These are phyloP conservation scores for Carcharodon carcharias DNA, from an alignment of 2,797 vertebrate genomes.

Conservation along the genomic window DNA sequence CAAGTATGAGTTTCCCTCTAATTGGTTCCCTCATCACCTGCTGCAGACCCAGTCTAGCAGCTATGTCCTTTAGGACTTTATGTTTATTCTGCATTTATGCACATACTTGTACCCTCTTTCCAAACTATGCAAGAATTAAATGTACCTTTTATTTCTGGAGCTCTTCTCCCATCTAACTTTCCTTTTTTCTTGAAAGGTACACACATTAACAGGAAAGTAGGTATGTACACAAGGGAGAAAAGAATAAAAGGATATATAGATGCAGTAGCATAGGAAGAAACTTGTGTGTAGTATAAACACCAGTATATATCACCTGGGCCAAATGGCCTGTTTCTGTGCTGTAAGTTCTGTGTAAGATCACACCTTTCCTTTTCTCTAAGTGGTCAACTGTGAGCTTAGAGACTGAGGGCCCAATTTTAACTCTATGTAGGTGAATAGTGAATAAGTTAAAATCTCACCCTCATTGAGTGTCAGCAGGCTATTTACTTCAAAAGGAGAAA, in stretches of 20 bases:
- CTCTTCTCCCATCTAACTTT: not conserved
- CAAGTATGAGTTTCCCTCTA: too few relatives aligned
- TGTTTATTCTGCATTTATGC: not conserved
- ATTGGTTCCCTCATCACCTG: too few relatives aligned
- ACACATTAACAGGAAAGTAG: not conserved
- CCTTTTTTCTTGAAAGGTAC: not conserved
- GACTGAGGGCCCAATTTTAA: too few relatives aligned
- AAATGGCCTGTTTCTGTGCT: not conserved
- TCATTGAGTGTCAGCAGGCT: not conserved
- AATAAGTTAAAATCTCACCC: too few relatives aligned
- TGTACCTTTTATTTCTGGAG: not conserved
- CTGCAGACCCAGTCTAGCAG: too few relatives aligned
- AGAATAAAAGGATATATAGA: not conserved
- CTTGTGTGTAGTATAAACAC: not conserved
- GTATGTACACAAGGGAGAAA: not conserved
- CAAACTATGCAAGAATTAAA: not conserved
- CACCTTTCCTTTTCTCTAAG: not conserved
- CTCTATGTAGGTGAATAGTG: too few relatives aligned
- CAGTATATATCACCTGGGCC: not conserved
- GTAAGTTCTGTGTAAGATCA: not conserved
- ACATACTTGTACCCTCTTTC: not conserved
- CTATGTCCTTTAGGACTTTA: not conserved
- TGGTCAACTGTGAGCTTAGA: not conserved
- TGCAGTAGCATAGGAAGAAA: not conserved
- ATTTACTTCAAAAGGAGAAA: not conserved